Evolutionary conservation across 1,140 invertebrate species (phyloP).

Genomic region (Danaus plexippus): DNA sequence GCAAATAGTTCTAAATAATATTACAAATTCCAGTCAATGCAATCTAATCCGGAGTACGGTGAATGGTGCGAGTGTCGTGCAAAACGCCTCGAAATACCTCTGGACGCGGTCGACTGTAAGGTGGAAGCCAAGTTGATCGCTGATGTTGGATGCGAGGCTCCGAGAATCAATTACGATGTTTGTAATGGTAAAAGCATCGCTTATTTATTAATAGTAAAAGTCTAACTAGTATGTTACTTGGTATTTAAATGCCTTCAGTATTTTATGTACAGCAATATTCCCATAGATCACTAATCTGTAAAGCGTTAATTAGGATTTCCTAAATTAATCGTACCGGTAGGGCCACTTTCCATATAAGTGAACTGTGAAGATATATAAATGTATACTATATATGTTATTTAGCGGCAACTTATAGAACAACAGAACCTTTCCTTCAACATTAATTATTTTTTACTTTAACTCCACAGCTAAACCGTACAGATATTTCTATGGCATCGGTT

Average conservation of each 20-base stretch:
- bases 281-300: too few relatives aligned
- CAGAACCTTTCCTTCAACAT: neutral
- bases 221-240: neutral
- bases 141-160: constrained; percentile 86
- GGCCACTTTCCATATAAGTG: too few relatives aligned
- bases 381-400: too few relatives aligned
- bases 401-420: neutral
- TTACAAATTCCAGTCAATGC: constrained; percentile 74
- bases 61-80: constrained; percentile 84
- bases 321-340: too few relatives aligned
- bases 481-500: constrained; percentile 91
- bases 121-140: constrained; percentile 72
- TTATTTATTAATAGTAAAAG: neutral
- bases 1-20: neutral
- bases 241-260: neutral
- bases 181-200: constrained; percentile 71
- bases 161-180: constrained; percentile 82
- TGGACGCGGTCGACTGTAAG: constrained; percentile 70
- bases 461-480: constrained; percentile 76
- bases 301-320: too few relatives aligned
- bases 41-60: constrained; percentile 84
- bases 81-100: constrained; percentile 79
- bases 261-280: neutral
- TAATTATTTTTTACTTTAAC: constrained; percentile 13
- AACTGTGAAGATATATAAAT: too few relatives aligned